Percentiles rank a stretch among this genome's conserved stretches.
Evolutionary conservation across 1,140 invertebrate species (phyloP).

Genomic region (Achatina immaculata): DNA sequence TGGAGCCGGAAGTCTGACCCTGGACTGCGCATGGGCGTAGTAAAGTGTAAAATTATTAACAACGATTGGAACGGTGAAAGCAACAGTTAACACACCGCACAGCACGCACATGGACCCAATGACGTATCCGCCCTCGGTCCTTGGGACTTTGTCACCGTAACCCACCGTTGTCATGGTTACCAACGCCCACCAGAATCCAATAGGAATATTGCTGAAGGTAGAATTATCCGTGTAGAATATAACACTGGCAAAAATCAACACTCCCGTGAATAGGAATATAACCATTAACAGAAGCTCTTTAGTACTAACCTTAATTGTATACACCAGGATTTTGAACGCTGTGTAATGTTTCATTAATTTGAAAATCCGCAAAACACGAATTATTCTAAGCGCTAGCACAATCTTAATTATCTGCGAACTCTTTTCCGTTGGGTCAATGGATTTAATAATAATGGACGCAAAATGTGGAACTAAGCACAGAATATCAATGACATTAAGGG

Average conservation of each 20-base stretch:
- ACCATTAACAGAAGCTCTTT: conserved; percentile 68
- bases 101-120: conserved; percentile 95
- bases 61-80: conserved; percentile 96
- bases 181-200: conserved; percentile 97
- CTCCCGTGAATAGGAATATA: conserved; percentile 68
- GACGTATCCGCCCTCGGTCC: conserved; percentile 83
- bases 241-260: conserved; percentile 69
- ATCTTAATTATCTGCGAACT: conserved; percentile 56
- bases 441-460: conserved; percentile 61
- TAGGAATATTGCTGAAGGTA: conserved; percentile 83
- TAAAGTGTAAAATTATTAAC: conserved; percentile 99
- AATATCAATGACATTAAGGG: conserved; percentile 67
- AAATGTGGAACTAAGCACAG: conserved; percentile 67
- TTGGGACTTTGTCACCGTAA: conserved; percentile 77
- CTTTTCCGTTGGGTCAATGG: conserved; percentile 51
- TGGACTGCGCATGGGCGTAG: conserved; percentile 79
- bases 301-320: conserved; percentile 69
- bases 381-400: conserved; percentile 60
- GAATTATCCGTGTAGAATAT: conserved; percentile 66
- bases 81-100: conserved; percentile 95
- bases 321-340: conserved; percentile 70
- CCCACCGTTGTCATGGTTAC: conserved; percentile 99
- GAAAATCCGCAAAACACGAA: conserved; percentile 67
- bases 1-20: conserved; percentile 62
- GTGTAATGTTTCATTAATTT: conserved; percentile 71